These are phyloP conservation scores for Centrocercus urophasianus DNA, from an alignment of 2,113 vertebrate species.

Conservation along the genomic window DNA sequence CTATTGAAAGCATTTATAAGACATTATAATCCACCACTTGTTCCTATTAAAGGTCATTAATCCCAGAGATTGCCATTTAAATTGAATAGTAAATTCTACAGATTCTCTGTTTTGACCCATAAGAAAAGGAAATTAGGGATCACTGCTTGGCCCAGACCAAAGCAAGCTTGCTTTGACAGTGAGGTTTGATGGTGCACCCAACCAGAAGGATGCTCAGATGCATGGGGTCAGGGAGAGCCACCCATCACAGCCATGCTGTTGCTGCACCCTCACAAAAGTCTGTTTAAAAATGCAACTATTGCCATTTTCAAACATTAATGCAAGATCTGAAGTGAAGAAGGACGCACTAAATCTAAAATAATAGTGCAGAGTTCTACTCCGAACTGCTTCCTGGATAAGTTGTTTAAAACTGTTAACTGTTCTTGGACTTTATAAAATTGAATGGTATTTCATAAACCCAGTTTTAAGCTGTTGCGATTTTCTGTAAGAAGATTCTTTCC, in stretches of 20 bases:
- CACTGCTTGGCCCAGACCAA: neutral
- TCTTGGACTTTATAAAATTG: neutral
- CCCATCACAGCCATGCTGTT: neutral
- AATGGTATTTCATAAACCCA: neutral
- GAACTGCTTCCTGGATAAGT: neutral
- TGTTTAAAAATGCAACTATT: neutral
- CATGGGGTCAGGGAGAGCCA: neutral
- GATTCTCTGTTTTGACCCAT: constrained; percentile 7
- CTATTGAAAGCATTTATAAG: constrained; percentile 38
- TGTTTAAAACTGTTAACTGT: neutral
- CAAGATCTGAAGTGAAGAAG: constrained; percentile 24
- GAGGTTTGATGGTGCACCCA: neutral
- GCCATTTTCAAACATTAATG: neutral
- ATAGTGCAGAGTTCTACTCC: neutral
- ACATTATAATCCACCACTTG: neutral
- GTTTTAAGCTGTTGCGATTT: neutral
- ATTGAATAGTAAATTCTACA: constrained; percentile 16
- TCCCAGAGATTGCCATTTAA: constrained; percentile 38
- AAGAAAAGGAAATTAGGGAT: constrained; percentile 12
- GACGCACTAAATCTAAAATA: neutral
- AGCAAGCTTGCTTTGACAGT: neutral
- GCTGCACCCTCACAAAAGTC: constrained; percentile 12
- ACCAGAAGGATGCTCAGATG: neutral
- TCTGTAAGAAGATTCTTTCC: neutral
- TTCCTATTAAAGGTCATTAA: constrained; percentile 24